These are phyloP conservation scores for Amiota communis DNA, from an alignment of 2,888 invertebrate genomes.

Conservation along the genomic window DNA sequence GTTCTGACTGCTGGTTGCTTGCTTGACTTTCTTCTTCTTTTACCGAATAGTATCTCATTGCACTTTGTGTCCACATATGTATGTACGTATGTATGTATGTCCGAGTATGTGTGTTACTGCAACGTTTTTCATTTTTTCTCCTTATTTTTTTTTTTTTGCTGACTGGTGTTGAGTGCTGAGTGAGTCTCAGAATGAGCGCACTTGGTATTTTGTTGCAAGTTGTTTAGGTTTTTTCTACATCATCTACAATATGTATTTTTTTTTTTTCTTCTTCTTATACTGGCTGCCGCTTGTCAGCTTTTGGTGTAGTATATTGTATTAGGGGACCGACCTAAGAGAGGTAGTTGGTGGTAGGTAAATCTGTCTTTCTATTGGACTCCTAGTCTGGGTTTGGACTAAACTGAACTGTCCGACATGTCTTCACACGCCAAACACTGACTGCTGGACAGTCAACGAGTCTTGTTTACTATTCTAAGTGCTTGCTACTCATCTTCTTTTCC, in stretches of 20 bases:
- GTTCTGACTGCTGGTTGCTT: not conserved
- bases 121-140: slow-evolving; percentile 11
- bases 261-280: not conserved
- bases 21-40: slow-evolving; percentile 24
- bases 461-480: slow-evolving; percentile 64
- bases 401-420: slow-evolving; percentile 11
- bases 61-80: no score
- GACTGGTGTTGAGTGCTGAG: slow-evolving; percentile 25
- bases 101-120: no score
- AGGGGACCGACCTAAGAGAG: not conserved
- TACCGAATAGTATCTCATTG: not conserved
- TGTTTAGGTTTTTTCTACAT: slow-evolving; percentile 48
- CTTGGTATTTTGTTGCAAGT: slow-evolving; percentile 62
- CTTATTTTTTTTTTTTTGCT: slow-evolving; percentile 12
- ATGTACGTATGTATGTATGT: no score
- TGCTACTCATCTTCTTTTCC: slow-evolving; percentile 35
- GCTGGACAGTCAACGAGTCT: slow-evolving; percentile 36
- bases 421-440: slow-evolving; percentile 24
- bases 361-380: not conserved
- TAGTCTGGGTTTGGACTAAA: not conserved
- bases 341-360: not conserved
- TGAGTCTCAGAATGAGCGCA: slow-evolving; percentile 44
- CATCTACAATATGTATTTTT: slow-evolving; percentile 4
- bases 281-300: slow-evolving; percentile 11
- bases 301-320: no score